Evolutionary conservation across 2,113 vertebrate species (phyloP).

Genomic region (Platichthys stellatus): DNA sequence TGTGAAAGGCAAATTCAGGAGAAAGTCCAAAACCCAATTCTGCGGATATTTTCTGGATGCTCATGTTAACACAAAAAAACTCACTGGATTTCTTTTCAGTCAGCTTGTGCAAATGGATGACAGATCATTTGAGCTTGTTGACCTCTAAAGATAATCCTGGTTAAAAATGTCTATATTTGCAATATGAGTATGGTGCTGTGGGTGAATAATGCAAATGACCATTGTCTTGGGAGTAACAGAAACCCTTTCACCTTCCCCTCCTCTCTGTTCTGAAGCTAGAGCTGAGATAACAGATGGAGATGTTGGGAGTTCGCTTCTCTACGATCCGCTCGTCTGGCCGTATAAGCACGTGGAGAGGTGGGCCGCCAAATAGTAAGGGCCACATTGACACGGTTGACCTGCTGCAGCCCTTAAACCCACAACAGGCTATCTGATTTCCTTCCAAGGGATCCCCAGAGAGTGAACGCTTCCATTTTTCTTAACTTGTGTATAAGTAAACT

Average conservation of each 20-base stretch:
- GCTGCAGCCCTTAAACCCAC: conserved; percentile 87
- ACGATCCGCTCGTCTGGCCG: conserved; percentile 66
- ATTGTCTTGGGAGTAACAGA: conserved; percentile 73
- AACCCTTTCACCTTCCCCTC: conserved; percentile 78
- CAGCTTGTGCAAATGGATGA: background rate
- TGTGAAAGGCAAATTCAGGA: no score
- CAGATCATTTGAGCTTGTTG: background rate
- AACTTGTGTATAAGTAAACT: conserved; percentile 91
- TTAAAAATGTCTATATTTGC: conserved; percentile 27
- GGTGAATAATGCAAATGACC: conserved; percentile 68
- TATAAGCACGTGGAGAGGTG: conserved; percentile 65
- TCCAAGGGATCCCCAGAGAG: conserved; percentile 89
- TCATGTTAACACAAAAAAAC: background rate
- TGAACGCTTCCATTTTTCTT: conserved; percentile 89
- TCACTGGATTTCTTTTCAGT: background rate
- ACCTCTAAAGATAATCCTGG: background rate
- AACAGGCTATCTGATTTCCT: conserved; percentile 89
- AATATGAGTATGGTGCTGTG: conserved; percentile 24
- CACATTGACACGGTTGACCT: conserved; percentile 87
- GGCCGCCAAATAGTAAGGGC: conserved; percentile 72
- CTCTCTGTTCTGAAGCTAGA: conserved; percentile 33
- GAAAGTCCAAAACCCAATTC: no score
- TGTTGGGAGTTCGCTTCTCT: conserved; percentile 63
- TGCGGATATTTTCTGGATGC: no score
- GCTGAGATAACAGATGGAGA: conserved; percentile 75